Evolutionary conservation across 2,888 invertebrate species (phyloP).

Genomic region (Hybos culiciformis): DNA sequence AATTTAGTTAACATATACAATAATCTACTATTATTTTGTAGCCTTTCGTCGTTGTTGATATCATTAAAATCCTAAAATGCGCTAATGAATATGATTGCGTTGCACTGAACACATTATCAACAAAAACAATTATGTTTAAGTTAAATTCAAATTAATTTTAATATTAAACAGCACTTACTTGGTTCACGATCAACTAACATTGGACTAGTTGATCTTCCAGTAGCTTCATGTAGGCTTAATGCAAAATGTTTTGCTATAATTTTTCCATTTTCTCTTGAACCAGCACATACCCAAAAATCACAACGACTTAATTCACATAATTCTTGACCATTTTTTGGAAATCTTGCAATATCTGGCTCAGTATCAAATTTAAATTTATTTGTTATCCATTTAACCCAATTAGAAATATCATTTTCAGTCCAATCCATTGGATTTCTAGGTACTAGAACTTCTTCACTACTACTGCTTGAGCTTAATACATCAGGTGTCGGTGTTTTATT

Average conservation of each 20-base stretch:
- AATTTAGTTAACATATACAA: no score
- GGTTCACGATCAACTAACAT: conserved; percentile 40
- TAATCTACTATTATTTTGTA: no score
- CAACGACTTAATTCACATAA: conserved; percentile 46
- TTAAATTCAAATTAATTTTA: no score
- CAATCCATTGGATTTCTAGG: conserved; percentile 49
- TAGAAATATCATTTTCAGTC: conserved; percentile 42
- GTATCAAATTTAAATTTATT: conserved; percentile 44
- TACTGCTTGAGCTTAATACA: conserved; percentile 1
- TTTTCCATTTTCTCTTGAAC: conserved; percentile 38
- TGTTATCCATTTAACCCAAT: conserved; percentile 50
- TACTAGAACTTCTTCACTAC: conserved; percentile 20
- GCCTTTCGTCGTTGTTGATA: no score
- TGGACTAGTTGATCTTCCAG: conserved; percentile 45
- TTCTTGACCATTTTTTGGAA: conserved; percentile 43
- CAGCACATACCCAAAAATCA: conserved; percentile 44
- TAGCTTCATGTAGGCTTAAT: conserved; percentile 43
- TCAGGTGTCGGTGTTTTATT: conserved; percentile 12
- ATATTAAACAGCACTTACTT: conserved; percentile 31
- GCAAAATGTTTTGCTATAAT: conserved; percentile 49
- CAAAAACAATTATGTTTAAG: no score
- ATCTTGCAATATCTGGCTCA: conserved; percentile 37
- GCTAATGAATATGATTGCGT: no score
- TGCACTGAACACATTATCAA: no score
- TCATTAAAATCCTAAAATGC: no score